These are phyloP conservation scores for Catostylus mosaicus DNA, from an alignment of 30 jellyfish, hydroid and myxozoan species.

Conservation along the genomic window DNA sequence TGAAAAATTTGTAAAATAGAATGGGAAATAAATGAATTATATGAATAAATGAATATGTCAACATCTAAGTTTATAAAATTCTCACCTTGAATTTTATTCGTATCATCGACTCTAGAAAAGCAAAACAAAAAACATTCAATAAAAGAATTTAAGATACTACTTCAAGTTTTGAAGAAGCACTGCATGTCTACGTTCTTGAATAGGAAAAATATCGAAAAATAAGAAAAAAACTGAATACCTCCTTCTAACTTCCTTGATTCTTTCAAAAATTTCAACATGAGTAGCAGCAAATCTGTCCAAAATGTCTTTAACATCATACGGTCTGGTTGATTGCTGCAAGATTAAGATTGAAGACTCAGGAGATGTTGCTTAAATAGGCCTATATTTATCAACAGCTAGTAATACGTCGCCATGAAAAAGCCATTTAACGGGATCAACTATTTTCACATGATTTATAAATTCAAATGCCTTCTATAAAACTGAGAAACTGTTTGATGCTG, in stretches of 20 bases:
- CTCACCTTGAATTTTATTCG: constrained; percentile 31
- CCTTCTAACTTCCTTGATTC: constrained; percentile 48
- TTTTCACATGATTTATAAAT: too few species aligned
- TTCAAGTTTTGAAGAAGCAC: too few species aligned
- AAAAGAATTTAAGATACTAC: too few species aligned
- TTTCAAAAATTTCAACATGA: constrained; percentile 71
- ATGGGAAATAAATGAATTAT: too few species aligned
- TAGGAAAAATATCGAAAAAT: not conserved
- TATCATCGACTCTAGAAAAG: constrained; percentile 37
- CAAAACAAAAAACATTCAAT: not conserved
- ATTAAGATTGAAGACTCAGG: not conserved
- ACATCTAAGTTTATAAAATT: not conserved
- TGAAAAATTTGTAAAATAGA: too few species aligned
- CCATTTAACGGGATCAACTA: too few species aligned
- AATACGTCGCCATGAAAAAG: too few species aligned
- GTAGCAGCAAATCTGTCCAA: constrained; percentile 74
- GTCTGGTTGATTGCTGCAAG: constrained; percentile 68
- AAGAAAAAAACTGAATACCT: not conserved
- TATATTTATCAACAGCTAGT: not conserved
- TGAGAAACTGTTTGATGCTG: too few species aligned
- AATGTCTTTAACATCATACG: constrained; percentile 74
- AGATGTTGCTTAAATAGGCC: too few species aligned
- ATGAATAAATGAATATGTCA: too few species aligned
- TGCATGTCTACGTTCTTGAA: not conserved
- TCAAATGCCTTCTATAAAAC: too few species aligned